Evolutionary conservation across 2,113 vertebrate genomes (phyloP).

Genomic region (Aythya baeri): DNA sequence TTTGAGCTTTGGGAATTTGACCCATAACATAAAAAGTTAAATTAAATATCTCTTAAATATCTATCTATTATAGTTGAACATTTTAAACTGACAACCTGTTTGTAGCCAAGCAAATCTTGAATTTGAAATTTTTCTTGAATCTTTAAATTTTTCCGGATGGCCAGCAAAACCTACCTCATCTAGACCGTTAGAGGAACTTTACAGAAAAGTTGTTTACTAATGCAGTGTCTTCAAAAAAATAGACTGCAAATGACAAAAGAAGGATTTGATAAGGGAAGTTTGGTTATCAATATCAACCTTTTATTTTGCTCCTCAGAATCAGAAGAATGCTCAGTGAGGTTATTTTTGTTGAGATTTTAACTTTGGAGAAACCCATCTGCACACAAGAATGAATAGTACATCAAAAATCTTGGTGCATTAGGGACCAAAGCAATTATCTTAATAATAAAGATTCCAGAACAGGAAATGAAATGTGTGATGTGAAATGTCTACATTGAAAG

Average conservation of each 20-base stretch:
- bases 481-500: not conserved
- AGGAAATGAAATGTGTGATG: not conserved
- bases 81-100: not conserved
- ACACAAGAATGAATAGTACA: not conserved
- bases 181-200: not conserved
- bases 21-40: not conserved
- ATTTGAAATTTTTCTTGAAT: too few species aligned
- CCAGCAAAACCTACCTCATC: not conserved
- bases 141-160: not conserved
- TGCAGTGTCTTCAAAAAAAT: not conserved
- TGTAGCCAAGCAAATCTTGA: not conserved
- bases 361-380: not conserved
- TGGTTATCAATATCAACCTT: not conserved
- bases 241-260: not conserved
- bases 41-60: not conserved
- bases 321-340: not conserved
- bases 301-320: not conserved
- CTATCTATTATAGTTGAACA: not conserved
- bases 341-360: not conserved
- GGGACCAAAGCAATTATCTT: not conserved
- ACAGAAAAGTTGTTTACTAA: not conserved
- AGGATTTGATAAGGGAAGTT: not conserved
- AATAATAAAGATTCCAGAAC: not conserved
- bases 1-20: not conserved
- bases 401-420: not conserved